Base-by-base conservation (phyloP, 2,888 invertebrate species). In the Auanema freiburgensis region DNA sequence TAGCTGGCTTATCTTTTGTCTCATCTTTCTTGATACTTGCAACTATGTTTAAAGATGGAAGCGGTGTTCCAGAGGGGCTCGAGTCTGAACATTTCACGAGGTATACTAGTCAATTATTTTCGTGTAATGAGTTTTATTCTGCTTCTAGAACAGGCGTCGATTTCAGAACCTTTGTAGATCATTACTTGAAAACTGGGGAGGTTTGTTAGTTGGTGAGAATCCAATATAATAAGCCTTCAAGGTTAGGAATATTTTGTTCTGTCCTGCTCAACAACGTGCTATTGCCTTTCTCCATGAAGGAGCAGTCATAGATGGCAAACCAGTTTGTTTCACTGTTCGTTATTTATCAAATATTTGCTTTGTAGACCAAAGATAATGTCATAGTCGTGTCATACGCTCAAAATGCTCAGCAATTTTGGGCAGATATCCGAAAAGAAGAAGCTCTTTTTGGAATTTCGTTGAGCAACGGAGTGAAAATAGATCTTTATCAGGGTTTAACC, bases 361-460 rank as follows among this genome's bases (percentile, higher is more conserved):
- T 41, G n/a, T 24, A 43, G 56, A 63, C 53, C 0, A 11, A 18
- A 4, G 63, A 67, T 8, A 43, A 55, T 23, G 62, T 66, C n/a
- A 63, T 76, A 10, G 59, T 70, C 25, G 56, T 74, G 4, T 65
- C 69, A 23, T 73, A 71, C 60, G 57, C 63, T 1, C 67, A 71
- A 23, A 64, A 70, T 41, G 62, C 74, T 10, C 68, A 65, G n/a
- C 66, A 73, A 50, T 74, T 76, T 54, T 74, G 71, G 72, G 76
- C 74, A 0, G 76, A 74, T 44, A 59, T 76, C 33, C 57, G 76
- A 16, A 70, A 70, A 61, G 66, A 66, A 21, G 76, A 76, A 53
- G 65, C 63, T 0, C 69, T 64, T 33, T 51, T 76, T 12, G 76
- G 76, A 24, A 74, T 76, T 40, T 60, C 68, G 16, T 55, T 76